Percentiles rank a stretch among this genome's conserved stretches.
phyloP scores from a whole-genome alignment of 2,888 invertebrate species.

The Drosophila anomalata region DNA sequence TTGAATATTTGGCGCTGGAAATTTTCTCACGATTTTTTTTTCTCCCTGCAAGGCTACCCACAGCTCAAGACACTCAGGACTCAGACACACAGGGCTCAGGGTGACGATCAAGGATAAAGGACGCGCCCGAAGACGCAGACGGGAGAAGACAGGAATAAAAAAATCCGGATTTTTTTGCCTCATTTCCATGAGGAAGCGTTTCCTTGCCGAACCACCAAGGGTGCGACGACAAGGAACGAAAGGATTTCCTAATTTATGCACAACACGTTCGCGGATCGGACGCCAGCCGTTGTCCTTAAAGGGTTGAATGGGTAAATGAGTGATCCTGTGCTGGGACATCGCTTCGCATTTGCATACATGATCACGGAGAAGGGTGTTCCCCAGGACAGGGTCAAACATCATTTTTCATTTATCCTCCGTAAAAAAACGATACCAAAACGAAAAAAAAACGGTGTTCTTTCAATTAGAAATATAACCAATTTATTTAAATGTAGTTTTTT shows the following conservation, averaged over 20 bases:
- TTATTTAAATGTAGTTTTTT: slow-evolving; percentile 59
- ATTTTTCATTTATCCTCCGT: slow-evolving; percentile 64
- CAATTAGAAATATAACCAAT: slow-evolving; percentile 66
- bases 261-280: slow-evolving; percentile 76
- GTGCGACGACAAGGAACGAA: slow-evolving; percentile 55
- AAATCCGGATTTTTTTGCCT: slow-evolving; percentile 82
- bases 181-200: slow-evolving; percentile 79
- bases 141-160: slow-evolving; percentile 58
- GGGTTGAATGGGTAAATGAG: slow-evolving; percentile 63
- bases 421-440: slow-evolving; percentile 43
- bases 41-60: slow-evolving; percentile 57
- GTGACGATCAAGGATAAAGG: slow-evolving; percentile 73
- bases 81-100: slow-evolving; percentile 45
- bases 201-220: slow-evolving; percentile 64
- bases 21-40: slow-evolving; percentile 76
- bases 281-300: slow-evolving; percentile 43
- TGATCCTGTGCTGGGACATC: slow-evolving; percentile 66
- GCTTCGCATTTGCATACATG: slow-evolving; percentile 75
- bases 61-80: slow-evolving; percentile 50
- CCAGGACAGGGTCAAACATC: slow-evolving; percentile 66
- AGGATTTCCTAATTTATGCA: slow-evolving; percentile 75
- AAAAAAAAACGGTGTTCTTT: slow-evolving; percentile 54
- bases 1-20: slow-evolving; percentile 73
- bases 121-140: slow-evolving; percentile 46
- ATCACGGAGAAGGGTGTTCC: slow-evolving; percentile 66